Conservation (phyloP, 2,797 vertebrate species). For the Chiroxiphia lanceolata region DNA sequence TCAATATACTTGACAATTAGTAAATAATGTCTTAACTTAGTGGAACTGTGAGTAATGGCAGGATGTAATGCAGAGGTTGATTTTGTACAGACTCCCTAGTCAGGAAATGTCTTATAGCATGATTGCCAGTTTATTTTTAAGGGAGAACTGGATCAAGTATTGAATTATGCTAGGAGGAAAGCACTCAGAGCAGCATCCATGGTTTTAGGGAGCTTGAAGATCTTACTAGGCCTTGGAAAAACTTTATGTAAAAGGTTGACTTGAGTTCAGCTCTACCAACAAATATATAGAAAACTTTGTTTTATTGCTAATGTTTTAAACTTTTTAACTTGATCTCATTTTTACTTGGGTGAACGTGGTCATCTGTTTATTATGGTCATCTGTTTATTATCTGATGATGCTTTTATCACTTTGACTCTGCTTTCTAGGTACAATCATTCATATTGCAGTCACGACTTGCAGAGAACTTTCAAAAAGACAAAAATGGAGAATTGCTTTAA, state of each 20-base stretch:
- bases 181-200: accelerated
- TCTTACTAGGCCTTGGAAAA: background rate
- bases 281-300: background rate
- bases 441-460: background rate
- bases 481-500: background rate
- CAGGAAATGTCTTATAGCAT: background rate
- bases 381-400: background rate
- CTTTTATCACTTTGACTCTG: background rate
- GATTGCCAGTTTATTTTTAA: background rate
- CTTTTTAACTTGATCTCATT: background rate
- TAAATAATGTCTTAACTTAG: background rate
- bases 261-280: background rate
- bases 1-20: background rate
- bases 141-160: background rate
- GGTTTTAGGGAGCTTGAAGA: background rate
- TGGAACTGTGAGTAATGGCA: background rate
- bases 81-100: background rate
- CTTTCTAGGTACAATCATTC: background rate
- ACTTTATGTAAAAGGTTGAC: background rate
- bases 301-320: background rate
- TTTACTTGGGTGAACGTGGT: background rate
- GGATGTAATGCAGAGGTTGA: background rate
- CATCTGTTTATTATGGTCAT: background rate
- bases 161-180: background rate
- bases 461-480: background rate